Conservation (phyloP, 2,888 invertebrate genomes). For the Cynaeus angustus region DNA sequence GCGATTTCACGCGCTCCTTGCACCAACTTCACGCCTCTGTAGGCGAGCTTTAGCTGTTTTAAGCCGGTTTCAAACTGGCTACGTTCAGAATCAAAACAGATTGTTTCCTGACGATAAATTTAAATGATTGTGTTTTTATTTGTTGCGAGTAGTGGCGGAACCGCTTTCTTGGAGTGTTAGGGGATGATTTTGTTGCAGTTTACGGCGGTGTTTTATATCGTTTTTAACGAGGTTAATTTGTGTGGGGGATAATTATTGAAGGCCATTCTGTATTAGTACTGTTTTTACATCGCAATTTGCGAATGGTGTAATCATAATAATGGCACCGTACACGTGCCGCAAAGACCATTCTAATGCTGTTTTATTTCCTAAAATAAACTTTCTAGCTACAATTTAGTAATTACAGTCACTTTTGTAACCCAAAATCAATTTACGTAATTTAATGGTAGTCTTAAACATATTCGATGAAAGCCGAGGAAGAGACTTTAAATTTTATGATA, state of each 20-base stretch:
- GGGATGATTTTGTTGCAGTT: conserved; percentile 2
- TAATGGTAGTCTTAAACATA: background rate
- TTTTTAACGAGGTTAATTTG: conserved; percentile 27
- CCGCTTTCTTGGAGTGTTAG: conserved; percentile 2
- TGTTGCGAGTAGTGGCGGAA: conserved; percentile 12
- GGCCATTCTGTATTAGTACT: no score
- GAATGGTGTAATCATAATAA: conserved; percentile 23
- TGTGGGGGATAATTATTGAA: background rate
- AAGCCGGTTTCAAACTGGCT: conserved; percentile 14
- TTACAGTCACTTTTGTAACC: background rate
- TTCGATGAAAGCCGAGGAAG: background rate
- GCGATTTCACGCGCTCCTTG: conserved; percentile 37
- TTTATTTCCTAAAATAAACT: background rate
- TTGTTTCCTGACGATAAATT: conserved; percentile 34
- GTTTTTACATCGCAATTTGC: conserved; percentile 23
- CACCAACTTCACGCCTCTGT: conserved; percentile 29
- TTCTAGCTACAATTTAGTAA: conserved; percentile 3
- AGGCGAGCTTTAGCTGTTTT: conserved; percentile 11
- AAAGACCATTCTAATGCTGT: background rate
- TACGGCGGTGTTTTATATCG: conserved; percentile 13
- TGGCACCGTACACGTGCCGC: conserved; percentile 5
- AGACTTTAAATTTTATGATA: conserved; percentile 2
- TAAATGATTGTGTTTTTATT: conserved; percentile 29
- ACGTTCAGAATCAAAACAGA: conserved; percentile 26
- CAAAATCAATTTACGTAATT: background rate